These are phyloP conservation scores for Drosophila nigritarsus DNA, from an alignment of 2,888 invertebrate species.

Conservation along the genomic window DNA sequence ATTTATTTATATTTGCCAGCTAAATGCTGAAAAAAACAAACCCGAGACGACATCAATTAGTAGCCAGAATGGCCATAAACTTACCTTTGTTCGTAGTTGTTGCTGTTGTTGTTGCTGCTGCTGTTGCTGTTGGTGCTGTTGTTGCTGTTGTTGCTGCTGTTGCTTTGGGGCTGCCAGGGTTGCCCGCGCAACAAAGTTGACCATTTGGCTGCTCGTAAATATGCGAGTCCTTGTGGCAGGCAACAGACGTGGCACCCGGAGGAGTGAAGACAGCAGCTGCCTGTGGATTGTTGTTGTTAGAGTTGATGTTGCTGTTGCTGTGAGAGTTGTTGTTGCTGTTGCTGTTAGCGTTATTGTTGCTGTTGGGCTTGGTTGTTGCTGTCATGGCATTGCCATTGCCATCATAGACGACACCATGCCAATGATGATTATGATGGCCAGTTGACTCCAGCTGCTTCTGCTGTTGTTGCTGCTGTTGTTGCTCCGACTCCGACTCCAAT, in stretches of 20 bases:
- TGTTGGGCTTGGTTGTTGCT: conserved; percentile 34
- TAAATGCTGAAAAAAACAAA: background rate
- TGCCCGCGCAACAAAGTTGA: conserved; percentile 52
- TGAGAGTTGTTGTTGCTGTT: conserved; percentile 1
- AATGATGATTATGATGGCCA: conserved; percentile 75
- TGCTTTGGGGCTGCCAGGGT: conserved; percentile 44
- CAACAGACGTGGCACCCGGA: conserved; percentile 15
- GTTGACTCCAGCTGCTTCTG: conserved; percentile 37
- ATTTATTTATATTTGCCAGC: background rate
- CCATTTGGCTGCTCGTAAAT: conserved; percentile 72
- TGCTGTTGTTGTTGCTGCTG: conserved; percentile 11
- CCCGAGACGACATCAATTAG: conserved; percentile 34
- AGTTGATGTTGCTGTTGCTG: conserved; percentile 7
- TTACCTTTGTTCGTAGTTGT: conserved; percentile 63
- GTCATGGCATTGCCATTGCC: conserved; percentile 62
- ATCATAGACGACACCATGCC: conserved; percentile 74
- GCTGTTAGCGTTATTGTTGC: conserved; percentile 9
- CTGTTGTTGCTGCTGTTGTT: background rate
- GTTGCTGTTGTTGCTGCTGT: conserved; percentile 19
- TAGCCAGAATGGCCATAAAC: conserved; percentile 37
- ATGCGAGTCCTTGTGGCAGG: conserved; percentile 54
- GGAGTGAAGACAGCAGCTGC: conserved; percentile 5
- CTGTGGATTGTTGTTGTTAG: conserved; percentile 8
- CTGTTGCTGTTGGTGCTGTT: background rate
- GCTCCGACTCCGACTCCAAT: conserved; percentile 5